phyloP scores from a whole-genome alignment of 2,113 vertebrate genomes.

The Aepyceros melampus region DNA sequence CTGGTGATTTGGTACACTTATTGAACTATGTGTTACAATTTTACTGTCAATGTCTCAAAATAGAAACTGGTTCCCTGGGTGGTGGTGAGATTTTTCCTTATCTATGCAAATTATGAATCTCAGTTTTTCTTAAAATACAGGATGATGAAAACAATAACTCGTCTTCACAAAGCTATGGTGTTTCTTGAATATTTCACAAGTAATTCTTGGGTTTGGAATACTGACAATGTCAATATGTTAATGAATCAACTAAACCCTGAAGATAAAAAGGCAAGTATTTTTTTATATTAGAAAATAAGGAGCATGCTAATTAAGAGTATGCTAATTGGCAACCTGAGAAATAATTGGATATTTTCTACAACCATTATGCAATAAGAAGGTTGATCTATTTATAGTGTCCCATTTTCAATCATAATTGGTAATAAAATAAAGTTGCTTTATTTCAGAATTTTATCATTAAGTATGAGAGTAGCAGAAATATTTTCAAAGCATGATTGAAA shows the following conservation, averaged over 20 bases:
- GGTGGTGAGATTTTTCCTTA: slow-evolving; percentile 37
- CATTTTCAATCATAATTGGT: slow-evolving; percentile 21
- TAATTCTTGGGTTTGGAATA: slow-evolving; percentile 98
- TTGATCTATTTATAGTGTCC: neutral
- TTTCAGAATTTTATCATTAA: slow-evolving; percentile 15
- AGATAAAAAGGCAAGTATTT: slow-evolving; percentile 91
- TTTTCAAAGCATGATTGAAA: slow-evolving; percentile 30
- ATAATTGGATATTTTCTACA: slow-evolving; percentile 7
- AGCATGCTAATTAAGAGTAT: neutral
- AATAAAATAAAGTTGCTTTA: neutral
- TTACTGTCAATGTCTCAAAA: neutral
- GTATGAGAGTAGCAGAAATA: neutral
- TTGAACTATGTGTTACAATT: slow-evolving; percentile 4
- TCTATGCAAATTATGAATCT: slow-evolving; percentile 57
- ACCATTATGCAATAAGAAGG: neutral
- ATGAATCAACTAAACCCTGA: slow-evolving; percentile 90
- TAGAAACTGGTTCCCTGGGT: neutral
- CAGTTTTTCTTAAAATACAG: slow-evolving; percentile 77
- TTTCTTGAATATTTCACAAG: slow-evolving; percentile 98
- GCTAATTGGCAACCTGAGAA: neutral
- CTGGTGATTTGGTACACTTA: slow-evolving; percentile 25
- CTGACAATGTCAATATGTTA: slow-evolving; percentile 94
- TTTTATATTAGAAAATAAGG: slow-evolving; percentile 30
- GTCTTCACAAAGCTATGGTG: slow-evolving; percentile 96
- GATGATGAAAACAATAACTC: slow-evolving; percentile 99